Percentiles rank a stretch among this genome's conserved stretches.
Evolutionary conservation across 2,888 invertebrate species (phyloP).

Genomic region (Scaeva pyrastri): DNA sequence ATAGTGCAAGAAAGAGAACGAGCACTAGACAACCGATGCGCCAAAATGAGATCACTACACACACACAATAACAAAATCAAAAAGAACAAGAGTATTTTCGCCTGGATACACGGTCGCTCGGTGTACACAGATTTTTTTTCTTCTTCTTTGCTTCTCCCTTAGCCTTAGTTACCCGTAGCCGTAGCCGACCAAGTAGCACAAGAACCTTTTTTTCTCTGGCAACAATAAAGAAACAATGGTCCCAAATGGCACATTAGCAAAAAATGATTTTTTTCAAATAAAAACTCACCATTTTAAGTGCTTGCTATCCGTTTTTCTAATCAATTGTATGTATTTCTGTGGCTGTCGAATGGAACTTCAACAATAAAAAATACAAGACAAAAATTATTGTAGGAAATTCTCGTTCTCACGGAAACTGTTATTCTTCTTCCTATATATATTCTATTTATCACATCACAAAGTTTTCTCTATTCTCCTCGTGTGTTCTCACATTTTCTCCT

Average conservation of each 20-base stretch:
- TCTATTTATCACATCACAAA: conserved; percentile 66
- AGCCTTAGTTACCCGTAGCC: not conserved
- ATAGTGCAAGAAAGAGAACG: not conserved
- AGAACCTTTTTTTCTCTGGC: not conserved
- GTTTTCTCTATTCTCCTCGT: conserved; percentile 49
- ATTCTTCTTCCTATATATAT: conserved; percentile 56
- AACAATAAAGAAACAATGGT: conserved; percentile 40
- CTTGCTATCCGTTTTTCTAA: conserved; percentile 56
- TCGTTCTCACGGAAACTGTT: conserved; percentile 25
- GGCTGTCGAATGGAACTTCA: conserved; percentile 59
- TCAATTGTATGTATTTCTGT: conserved; percentile 24
- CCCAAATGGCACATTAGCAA: not conserved
- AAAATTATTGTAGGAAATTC: conserved; percentile 48
- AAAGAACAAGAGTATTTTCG: conserved; percentile 65
- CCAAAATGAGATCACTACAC: conserved; percentile 43
- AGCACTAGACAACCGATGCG: conserved; percentile 35
- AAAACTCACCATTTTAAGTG: conserved; percentile 66
- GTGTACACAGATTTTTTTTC: conserved; percentile 44
- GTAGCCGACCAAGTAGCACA: not conserved
- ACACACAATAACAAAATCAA: conserved; percentile 48
- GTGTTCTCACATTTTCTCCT: conserved; percentile 61
- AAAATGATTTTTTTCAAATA: not conserved
- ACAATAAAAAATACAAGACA: conserved; percentile 31
- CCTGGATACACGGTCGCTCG: conserved; percentile 68
- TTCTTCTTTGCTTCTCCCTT: conserved; percentile 11